Evolutionary conservation across 2,113 vertebrate species (phyloP).

Genomic region (Suncus etruscus): DNA sequence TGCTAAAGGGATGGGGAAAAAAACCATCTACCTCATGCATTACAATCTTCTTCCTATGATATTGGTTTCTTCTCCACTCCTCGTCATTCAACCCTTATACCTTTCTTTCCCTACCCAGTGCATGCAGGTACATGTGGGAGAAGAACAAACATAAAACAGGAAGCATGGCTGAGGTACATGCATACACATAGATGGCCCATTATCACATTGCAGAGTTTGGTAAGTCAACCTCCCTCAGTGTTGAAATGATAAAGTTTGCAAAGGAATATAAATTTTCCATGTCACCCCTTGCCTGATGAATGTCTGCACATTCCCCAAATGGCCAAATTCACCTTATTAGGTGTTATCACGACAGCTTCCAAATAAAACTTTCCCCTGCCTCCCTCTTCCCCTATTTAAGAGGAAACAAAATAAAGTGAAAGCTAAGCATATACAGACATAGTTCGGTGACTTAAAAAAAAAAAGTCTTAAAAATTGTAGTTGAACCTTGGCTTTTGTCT

Average conservation of each 20-base stretch:
- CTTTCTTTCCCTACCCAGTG: background rate
- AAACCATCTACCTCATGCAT: background rate
- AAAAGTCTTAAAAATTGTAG: slow-evolving; percentile 76
- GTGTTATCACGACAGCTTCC: slow-evolving; percentile 77
- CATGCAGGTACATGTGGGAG: background rate
- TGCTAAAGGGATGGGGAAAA: slow-evolving; percentile 21
- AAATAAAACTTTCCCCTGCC: slow-evolving; percentile 57
- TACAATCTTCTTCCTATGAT: background rate
- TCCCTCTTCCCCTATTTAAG: slow-evolving; percentile 73
- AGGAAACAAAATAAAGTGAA: slow-evolving; percentile 70
- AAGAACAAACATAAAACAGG: background rate
- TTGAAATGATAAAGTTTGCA: slow-evolving; percentile 25
- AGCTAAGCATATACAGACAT: slow-evolving; percentile 56
- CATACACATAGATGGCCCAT: background rate
- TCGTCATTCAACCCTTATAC: background rate
- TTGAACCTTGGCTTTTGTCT: slow-evolving; percentile 87
- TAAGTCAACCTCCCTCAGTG: background rate
- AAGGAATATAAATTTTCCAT: slow-evolving; percentile 5
- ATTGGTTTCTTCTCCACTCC: background rate
- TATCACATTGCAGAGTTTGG: background rate
- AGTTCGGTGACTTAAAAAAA: slow-evolving; percentile 66
- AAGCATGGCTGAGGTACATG: background rate
- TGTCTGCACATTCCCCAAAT: slow-evolving; percentile 73
- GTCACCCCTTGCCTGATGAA: slow-evolving; percentile 47
- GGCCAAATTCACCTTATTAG: slow-evolving; percentile 79